These are phyloP conservation scores for Morpho helenor DNA, from an alignment of 2,888 invertebrate species.

Conservation along the genomic window DNA sequence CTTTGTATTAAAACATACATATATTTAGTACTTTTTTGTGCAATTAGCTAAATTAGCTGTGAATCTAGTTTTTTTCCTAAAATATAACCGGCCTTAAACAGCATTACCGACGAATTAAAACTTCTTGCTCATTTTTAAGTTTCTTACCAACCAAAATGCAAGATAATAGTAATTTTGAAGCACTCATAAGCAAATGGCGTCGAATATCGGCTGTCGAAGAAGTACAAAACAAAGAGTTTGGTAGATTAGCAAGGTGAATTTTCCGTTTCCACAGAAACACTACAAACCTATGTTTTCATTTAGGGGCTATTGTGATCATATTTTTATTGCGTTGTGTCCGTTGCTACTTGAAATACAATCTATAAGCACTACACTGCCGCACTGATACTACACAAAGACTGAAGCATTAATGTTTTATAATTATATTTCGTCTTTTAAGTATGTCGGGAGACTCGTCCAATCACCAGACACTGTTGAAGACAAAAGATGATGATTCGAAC, in stretches of 20 bases:
- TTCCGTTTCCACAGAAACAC: slow-evolving; percentile 27
- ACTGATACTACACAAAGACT: too few species aligned
- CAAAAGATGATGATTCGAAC: slow-evolving; percentile 55
- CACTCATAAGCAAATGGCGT: slow-evolving; percentile 68
- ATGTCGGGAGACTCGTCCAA: slow-evolving; percentile 66
- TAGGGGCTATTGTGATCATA: slow-evolving; percentile 43
- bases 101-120: slow-evolving; percentile 27
- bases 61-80: too few species aligned
- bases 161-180: slow-evolving; percentile 67
- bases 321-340: slow-evolving; percentile 29
- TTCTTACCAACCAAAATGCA: slow-evolving; percentile 51
- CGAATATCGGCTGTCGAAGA: slow-evolving; percentile 50
- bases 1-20: too few species aligned
- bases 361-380: not conserved
- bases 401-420: not conserved
- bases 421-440: slow-evolving; percentile 39
- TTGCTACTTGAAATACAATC: slow-evolving; percentile 28
- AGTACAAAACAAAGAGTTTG: slow-evolving; percentile 48
- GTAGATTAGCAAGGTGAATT: slow-evolving; percentile 53
- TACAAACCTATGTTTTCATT: slow-evolving; percentile 22
- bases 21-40: too few species aligned
- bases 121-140: slow-evolving; percentile 43
- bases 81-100: too few species aligned
- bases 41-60: too few species aligned
- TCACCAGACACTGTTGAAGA: slow-evolving; percentile 46